phyloP scores from a whole-genome alignment of 2,888 invertebrate species.

The Tinea semifulvella region DNA sequence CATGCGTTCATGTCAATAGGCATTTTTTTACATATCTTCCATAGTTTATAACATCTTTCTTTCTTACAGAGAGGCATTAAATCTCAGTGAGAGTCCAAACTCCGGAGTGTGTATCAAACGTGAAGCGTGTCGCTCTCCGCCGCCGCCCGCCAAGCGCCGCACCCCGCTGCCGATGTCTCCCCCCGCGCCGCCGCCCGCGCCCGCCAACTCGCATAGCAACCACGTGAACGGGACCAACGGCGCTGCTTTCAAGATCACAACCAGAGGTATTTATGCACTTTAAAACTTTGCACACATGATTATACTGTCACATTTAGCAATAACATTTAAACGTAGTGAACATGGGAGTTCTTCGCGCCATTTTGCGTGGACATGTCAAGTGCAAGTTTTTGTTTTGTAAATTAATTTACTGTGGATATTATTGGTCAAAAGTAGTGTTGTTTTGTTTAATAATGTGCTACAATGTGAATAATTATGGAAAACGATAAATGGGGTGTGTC shows the following conservation, averaged over 20 bases:
- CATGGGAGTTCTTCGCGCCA: too few relatives aligned
- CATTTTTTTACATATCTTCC: too few relatives aligned
- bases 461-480: too few relatives aligned
- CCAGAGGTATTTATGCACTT: slow-evolving; percentile 72
- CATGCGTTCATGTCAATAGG: too few relatives aligned
- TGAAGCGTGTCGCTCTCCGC: slow-evolving; percentile 60
- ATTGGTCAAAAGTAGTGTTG: too few relatives aligned
- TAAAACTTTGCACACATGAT: background rate
- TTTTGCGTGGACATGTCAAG: too few relatives aligned
- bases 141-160: slow-evolving; percentile 70
- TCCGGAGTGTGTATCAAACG: slow-evolving; percentile 50
- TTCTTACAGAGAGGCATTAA: slow-evolving; percentile 82
- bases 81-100: slow-evolving; percentile 74
- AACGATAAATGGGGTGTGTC: too few relatives aligned
- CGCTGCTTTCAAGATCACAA: slow-evolving; percentile 88
- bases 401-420: too few relatives aligned
- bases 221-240: slow-evolving; percentile 46
- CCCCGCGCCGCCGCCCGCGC: slow-evolving; percentile 27
- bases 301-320: background rate
- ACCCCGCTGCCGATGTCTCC: slow-evolving; percentile 43
- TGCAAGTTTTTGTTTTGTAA: too few relatives aligned
- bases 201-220: slow-evolving; percentile 19
- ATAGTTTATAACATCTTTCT: too few relatives aligned
- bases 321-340: slow-evolving; percentile 18
- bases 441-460: too few relatives aligned